Evolutionary conservation across 2,888 invertebrate species (phyloP).

Genomic region (Acrobasis repandana): DNA sequence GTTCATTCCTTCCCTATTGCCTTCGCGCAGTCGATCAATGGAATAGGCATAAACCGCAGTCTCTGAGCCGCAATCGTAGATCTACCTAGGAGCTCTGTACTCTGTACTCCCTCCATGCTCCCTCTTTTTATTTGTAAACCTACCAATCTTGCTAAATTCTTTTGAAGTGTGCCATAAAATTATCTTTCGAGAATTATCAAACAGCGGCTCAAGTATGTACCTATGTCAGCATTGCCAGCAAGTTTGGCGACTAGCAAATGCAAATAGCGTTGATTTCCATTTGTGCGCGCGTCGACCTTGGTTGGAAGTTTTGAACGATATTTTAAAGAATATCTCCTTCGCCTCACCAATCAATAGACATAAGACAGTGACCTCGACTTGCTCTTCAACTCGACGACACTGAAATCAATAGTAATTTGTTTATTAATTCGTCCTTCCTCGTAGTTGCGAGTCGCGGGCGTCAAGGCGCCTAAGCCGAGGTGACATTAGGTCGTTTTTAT

Average conservation of each 20-base stretch:
- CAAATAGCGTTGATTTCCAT: conserved; percentile 1
- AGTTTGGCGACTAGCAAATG: neutral
- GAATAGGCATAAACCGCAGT: too few species aligned
- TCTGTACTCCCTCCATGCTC: too few species aligned
- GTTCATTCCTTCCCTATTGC: too few species aligned
- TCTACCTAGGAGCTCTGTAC: too few species aligned
- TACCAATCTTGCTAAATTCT: too few species aligned
- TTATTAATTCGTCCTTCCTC: conserved; percentile 21
- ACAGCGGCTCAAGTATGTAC: neutral
- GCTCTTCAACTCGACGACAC: conserved; percentile 1
- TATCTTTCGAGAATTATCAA: too few species aligned
- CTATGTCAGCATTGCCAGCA: neutral
- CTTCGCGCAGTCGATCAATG: too few species aligned
- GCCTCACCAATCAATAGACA: conserved; percentile 7
- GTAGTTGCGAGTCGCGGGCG: neutral
- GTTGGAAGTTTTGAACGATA: neutral
- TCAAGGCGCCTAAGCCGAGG: neutral
- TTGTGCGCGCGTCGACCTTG: neutral
- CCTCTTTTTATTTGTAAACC: too few species aligned
- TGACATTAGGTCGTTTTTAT: neutral
- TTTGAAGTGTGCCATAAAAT: neutral
- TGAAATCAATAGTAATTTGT: conserved; percentile 18
- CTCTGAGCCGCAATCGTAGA: too few species aligned
- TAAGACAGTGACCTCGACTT: conserved; percentile 10
- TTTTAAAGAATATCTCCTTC: conserved; percentile 11